Percentiles rank a stretch among this genome's conserved stretches.
Evolutionary conservation across 2,888 invertebrate genomes (phyloP).

Genomic region (Yponomeuta evonymella): DNA sequence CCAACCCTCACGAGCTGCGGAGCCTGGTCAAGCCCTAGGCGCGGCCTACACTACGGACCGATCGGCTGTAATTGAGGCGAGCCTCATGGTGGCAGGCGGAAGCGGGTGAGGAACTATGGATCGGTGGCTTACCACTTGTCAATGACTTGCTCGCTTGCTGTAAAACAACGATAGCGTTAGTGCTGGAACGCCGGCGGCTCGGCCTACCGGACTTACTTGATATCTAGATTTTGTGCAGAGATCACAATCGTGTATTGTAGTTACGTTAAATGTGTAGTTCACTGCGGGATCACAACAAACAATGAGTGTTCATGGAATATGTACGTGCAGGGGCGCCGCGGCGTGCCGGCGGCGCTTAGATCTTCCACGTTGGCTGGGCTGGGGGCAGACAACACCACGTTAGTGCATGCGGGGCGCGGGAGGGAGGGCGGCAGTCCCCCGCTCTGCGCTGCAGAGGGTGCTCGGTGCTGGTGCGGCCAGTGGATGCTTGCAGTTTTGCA

Average conservation of each 20-base stretch:
- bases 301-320: constrained; percentile 75
- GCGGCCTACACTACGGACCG: constrained; percentile 11
- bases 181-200: constrained; percentile 44
- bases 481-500: constrained; percentile 14
- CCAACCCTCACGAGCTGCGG: no score
- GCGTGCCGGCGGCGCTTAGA: constrained; percentile 58
- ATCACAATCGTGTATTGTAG: constrained; percentile 68
- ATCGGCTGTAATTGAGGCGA: constrained; percentile 37
- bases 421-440: constrained; percentile 10
- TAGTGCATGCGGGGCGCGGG: constrained; percentile 59
- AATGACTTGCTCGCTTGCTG: constrained; percentile 83
- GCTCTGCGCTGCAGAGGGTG: constrained; percentile 2
- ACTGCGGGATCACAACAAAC: constrained; percentile 76
- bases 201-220: constrained; percentile 63
- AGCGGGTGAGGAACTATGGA: constrained; percentile 68
- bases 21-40: not conserved
- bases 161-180: constrained; percentile 74
- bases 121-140: constrained; percentile 79
- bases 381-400: constrained; percentile 67
- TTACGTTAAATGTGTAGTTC: constrained; percentile 64
- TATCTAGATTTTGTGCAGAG: constrained; percentile 49
- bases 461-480: not conserved
- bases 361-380: constrained; percentile 70
- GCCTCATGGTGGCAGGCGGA: constrained; percentile 61
- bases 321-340: constrained; percentile 64